phyloP scores from a whole-genome alignment of 2,113 vertebrate genomes.

The Bambusicola thoracicus region DNA sequence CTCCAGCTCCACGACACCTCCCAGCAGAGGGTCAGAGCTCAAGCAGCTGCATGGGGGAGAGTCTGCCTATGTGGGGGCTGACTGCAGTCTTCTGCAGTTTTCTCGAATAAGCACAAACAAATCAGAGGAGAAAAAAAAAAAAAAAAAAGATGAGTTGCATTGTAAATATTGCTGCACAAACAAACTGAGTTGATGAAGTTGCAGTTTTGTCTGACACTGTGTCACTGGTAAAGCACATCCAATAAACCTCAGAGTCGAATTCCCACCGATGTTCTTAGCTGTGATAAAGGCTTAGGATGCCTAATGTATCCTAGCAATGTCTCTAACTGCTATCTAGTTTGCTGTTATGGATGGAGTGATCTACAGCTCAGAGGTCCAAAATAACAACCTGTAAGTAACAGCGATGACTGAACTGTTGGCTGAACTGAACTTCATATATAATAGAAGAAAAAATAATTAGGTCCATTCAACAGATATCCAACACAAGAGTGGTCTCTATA shows the following conservation, averaged over 20 bases:
- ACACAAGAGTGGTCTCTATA: not conserved
- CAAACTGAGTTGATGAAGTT: not conserved
- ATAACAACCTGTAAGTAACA: not conserved
- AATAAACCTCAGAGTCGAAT: not conserved
- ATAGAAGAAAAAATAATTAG: not conserved
- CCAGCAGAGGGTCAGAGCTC: not conserved
- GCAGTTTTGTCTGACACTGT: not conserved
- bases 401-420: fast-evolving
- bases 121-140: fast-evolving
- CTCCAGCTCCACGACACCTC: not conserved
- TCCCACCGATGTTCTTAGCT: not conserved
- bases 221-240: not conserved
- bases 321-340: not conserved
- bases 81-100: not conserved
- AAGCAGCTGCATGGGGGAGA: not conserved
- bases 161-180: slow-evolving; percentile 33
- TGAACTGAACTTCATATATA: not conserved
- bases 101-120: not conserved
- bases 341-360: not conserved
- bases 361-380: not conserved
- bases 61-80: fast-evolving
- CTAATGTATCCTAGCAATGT: not conserved
- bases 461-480: not conserved
- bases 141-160: not conserved
- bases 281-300: fast-evolving